Conservation (phyloP, 2,113 vertebrate species). For the Clinocottus analis region DNA sequence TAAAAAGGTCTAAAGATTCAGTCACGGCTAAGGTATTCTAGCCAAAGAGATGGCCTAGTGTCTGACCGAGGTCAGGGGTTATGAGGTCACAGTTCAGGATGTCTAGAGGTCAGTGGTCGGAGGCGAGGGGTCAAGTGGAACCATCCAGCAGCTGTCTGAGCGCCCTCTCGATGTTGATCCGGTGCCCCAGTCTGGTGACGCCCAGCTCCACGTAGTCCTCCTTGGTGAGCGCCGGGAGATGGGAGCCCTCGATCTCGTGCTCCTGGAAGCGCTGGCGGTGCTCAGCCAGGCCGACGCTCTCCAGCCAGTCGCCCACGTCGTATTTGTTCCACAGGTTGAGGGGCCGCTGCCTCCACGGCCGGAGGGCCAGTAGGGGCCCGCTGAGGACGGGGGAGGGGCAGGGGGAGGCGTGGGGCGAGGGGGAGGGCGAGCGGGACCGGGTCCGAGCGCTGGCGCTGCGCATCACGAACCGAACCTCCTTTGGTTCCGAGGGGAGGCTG, state of each 20-base stretch:
- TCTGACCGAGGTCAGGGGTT: conserved; percentile 60
- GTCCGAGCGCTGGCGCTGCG: conserved; percentile 94
- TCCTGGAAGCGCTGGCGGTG: conserved; percentile 98
- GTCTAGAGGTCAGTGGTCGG: conserved; percentile 52
- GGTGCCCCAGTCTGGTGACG: conserved; percentile 96
- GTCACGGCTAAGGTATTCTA: conserved; percentile 55
- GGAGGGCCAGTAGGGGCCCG: conserved; percentile 86
- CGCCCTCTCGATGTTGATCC: conserved; percentile 98
- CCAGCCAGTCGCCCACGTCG: conserved; percentile 98
- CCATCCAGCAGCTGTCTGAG: conserved; percentile 94
- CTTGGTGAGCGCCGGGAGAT: conserved; percentile 96
- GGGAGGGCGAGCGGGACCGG: conserved; percentile 94
- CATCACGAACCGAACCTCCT: conserved; percentile 98
- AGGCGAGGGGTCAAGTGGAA: conserved; percentile 83
- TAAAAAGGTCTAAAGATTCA: conserved; percentile 52
- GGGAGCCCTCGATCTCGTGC: conserved; percentile 97
- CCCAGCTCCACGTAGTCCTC: conserved; percentile 98
- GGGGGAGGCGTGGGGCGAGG: conserved; percentile 87
- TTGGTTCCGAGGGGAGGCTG: conserved; percentile 96
- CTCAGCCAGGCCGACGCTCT: conserved; percentile 96
- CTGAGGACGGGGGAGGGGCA: conserved; percentile 90
- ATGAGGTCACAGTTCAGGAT: conserved; percentile 69
- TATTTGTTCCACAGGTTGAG: conserved; percentile 97
- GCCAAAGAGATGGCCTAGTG: conserved; percentile 49
- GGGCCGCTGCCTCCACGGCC: conserved; percentile 96